phyloP scores from a whole-genome alignment of 2,113 vertebrate genomes.

The Bungarus multicinctus region DNA sequence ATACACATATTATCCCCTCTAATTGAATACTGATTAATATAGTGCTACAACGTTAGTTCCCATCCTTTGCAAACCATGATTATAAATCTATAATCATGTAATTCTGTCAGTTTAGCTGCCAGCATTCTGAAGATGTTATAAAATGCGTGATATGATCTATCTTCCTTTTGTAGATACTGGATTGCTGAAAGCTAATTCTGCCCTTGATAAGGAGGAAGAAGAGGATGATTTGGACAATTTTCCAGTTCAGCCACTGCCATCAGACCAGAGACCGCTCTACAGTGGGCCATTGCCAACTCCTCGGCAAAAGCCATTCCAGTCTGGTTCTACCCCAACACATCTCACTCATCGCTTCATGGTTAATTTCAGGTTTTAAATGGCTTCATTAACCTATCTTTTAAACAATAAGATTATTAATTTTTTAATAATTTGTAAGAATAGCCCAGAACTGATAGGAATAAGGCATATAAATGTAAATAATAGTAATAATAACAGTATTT shows the following conservation, averaged over 20 bases:
- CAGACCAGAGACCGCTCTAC: constrained; percentile 71
- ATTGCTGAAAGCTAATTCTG: constrained; percentile 70
- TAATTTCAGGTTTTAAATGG: constrained; percentile 5
- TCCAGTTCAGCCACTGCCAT: constrained; percentile 47
- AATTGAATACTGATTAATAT: too few species aligned
- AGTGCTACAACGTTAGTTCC: too few species aligned
- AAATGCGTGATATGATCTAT: neutral
- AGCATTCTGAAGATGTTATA: neutral
- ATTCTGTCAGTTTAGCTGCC: neutral
- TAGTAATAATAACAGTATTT: neutral
- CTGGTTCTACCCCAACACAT: constrained; percentile 87
- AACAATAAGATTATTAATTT: neutral
- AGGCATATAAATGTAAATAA: neutral
- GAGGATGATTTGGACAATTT: constrained; percentile 62
- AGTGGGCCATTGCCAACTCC: constrained; percentile 86
- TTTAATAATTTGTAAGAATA: neutral
- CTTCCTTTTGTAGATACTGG: constrained; percentile 71
- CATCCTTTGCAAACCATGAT: too few species aligned
- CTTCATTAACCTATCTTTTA: neutral
- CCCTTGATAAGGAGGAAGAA: constrained; percentile 60
- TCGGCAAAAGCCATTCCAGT: constrained; percentile 89
- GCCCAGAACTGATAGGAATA: neutral
- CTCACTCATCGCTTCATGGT: constrained; percentile 97
- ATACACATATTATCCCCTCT: too few species aligned
- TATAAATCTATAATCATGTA: neutral